phyloP scores from a whole-genome alignment of 30 jellyfish, hydroid and myxozoan genomes.

The Aurelia aurita complex sp. Pacific region DNA sequence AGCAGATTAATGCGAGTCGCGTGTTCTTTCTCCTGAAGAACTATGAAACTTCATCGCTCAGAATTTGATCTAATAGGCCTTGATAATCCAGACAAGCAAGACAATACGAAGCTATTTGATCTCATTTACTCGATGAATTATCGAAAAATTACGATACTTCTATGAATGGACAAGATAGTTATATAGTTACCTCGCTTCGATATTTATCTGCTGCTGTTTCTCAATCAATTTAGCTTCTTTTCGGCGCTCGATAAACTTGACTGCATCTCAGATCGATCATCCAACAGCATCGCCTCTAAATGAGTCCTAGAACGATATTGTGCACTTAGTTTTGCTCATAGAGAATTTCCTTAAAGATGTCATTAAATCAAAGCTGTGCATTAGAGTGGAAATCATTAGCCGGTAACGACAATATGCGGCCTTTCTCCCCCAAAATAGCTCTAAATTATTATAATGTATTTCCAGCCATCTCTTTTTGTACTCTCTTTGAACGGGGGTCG shows the following conservation, averaged over 20 bases:
- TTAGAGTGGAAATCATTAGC: constrained; percentile 37
- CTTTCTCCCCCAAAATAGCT: constrained; percentile 38
- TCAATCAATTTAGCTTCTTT: neutral
- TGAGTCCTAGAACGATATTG: constrained; percentile 12
- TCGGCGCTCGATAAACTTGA: neutral
- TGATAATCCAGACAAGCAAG: no score
- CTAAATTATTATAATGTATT: neutral
- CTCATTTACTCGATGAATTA: no score
- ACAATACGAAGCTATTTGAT: no score
- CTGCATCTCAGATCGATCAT: neutral
- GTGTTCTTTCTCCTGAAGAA: no score
- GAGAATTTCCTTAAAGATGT: constrained; percentile 52
- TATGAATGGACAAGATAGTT: no score
- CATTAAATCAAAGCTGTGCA: constrained; percentile 14
- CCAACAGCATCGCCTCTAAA: neutral
- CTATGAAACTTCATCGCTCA: no score
- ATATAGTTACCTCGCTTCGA: neutral
- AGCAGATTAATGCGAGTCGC: no score
- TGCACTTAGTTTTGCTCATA: constrained; percentile 21
- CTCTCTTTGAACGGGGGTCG: no score
- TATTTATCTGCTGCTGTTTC: neutral
- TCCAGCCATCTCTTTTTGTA: no score
- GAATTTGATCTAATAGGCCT: no score
- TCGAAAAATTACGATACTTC: no score
- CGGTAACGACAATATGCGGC: constrained; percentile 18